Conservation (phyloP, 35 echinoderm and acorn worm genomes). For the Stichopus chloronotus region DNA sequence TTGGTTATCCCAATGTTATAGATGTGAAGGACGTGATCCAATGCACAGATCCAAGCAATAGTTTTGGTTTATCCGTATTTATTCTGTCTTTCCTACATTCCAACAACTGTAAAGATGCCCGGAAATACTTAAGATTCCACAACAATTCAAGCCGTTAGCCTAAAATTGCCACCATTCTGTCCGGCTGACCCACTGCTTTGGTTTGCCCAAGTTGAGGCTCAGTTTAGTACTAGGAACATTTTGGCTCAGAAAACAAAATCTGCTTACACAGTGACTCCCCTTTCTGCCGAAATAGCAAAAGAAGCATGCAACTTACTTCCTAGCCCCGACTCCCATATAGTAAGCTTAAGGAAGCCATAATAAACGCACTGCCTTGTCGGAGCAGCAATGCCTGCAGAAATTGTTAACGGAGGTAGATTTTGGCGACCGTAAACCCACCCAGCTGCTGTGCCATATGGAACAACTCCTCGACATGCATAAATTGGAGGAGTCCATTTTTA, state of each 20-base stretch:
- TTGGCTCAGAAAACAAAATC: not conserved
- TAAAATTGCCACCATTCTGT: not conserved
- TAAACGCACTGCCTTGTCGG: not conserved
- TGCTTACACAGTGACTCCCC: not conserved
- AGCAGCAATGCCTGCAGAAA: not conserved
- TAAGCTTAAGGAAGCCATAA: not conserved
- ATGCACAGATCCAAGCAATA: too few relatives aligned
- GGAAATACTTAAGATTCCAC: not conserved
- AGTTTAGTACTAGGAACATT: not conserved
- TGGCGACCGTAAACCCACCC: not conserved
- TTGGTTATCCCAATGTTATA: too few relatives aligned
- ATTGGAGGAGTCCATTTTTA: too few relatives aligned
- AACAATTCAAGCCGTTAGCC: not conserved
- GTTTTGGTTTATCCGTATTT: too few relatives aligned
- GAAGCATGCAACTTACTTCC: not conserved
- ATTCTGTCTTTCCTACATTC: not conserved
- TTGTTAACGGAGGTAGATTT: not conserved
- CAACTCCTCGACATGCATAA: too few relatives aligned
- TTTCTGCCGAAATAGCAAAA: not conserved
- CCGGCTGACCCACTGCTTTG: not conserved
- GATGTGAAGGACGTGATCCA: too few relatives aligned
- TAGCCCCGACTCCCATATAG: not conserved
- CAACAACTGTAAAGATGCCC: not conserved
- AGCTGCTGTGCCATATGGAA: not conserved
- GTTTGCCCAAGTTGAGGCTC: not conserved